Evolutionary conservation across 2,888 invertebrate genomes (phyloP).

Genomic region (Drosophila aldrichi): DNA sequence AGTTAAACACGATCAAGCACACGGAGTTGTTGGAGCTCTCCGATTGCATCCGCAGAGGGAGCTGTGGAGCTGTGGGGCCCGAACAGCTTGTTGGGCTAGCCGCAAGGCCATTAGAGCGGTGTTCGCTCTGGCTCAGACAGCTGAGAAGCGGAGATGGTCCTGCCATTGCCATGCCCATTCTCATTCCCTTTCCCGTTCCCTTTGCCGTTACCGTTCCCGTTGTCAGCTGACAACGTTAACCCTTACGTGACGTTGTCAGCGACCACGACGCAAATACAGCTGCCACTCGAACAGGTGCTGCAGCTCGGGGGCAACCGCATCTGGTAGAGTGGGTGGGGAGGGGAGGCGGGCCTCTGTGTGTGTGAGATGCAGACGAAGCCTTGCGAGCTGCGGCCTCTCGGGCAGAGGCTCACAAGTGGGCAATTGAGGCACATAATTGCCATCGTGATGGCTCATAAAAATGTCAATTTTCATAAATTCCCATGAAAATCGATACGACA

Average conservation of each 20-base stretch:
- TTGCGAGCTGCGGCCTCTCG: background rate
- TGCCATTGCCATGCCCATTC: slow-evolving; percentile 11
- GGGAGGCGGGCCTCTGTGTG: no score
- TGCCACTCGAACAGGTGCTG: slow-evolving; percentile 35
- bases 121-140: slow-evolving; percentile 22
- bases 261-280: slow-evolving; percentile 33
- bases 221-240: slow-evolving; percentile 36
- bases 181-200: no score
- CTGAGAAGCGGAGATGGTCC: slow-evolving; percentile 3
- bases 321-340: no score
- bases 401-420: slow-evolving; percentile 2
- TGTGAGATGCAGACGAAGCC: background rate
- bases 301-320: slow-evolving; percentile 6
- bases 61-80: background rate
- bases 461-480: slow-evolving; percentile 75
- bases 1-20: slow-evolving; percentile 5
- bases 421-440: slow-evolving; percentile 59
- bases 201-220: no score
- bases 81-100: slow-evolving; percentile 27
- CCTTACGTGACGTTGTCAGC: slow-evolving; percentile 39
- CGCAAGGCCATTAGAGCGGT: slow-evolving; percentile 27
- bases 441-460: slow-evolving; percentile 61
- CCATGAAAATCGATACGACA: slow-evolving; percentile 39
- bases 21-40: background rate
- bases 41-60: background rate